Evolutionary conservation across 2,888 invertebrate species (phyloP).

Genomic region (Tholera decimalis): DNA sequence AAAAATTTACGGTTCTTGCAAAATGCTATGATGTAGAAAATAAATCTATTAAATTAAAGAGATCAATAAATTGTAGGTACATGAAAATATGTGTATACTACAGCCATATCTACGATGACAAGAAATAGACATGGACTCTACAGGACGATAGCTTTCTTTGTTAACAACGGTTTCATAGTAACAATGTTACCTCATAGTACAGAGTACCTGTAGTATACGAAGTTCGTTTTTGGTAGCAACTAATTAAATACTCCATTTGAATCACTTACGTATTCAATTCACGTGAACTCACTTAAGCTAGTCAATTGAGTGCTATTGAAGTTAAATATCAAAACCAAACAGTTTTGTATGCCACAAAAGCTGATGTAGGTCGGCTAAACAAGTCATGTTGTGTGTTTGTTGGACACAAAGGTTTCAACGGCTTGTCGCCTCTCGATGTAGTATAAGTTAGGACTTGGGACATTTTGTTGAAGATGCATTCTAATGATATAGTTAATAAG

Average conservation of each 20-base stretch:
- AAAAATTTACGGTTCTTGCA: no score
- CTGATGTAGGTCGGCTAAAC: slow-evolving; percentile 46
- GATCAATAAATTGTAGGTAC: no score
- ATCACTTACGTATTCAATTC: background rate
- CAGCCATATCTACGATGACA: no score
- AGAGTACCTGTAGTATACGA: no score
- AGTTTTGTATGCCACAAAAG: slow-evolving; percentile 45
- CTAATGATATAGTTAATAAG: no score
- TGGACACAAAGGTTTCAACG: slow-evolving; percentile 45
- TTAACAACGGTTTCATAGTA: no score
- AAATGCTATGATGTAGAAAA: no score
- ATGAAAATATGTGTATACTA: no score
- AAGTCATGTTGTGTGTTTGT: slow-evolving; percentile 39
- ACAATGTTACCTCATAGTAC: no score
- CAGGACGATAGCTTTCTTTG: no score
- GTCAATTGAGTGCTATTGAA: slow-evolving; percentile 19
- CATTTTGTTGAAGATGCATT: background rate
- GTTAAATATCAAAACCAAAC: slow-evolving; percentile 32
- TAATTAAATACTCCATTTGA: background rate
- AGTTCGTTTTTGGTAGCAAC: background rate
- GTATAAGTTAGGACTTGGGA: slow-evolving; percentile 5
- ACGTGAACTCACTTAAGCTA: slow-evolving; percentile 22
- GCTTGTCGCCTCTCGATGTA: background rate
- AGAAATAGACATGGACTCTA: no score
- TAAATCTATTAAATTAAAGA: no score